Evolutionary conservation across 2,797 vertebrate genomes (phyloP).

Genomic region (Megaceryle alcyon): DNA sequence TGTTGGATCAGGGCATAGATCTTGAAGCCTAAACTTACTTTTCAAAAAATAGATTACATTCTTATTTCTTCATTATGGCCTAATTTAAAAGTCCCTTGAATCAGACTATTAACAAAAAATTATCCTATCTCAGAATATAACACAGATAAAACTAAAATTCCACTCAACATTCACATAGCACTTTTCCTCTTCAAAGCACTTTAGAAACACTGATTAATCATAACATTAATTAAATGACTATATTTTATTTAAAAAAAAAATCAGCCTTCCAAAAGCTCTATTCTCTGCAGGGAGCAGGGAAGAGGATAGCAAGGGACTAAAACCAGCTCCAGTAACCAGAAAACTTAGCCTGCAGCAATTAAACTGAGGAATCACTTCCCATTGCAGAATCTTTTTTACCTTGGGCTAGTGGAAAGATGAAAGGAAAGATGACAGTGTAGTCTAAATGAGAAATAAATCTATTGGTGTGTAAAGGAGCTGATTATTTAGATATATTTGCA

Average conservation of each 20-base stretch:
- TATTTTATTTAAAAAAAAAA: not conserved
- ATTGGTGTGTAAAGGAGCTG: not conserved
- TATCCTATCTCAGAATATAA: conserved; percentile 50
- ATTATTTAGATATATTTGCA: conserved; percentile 7
- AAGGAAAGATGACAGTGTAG: conserved; percentile 33
- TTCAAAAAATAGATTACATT: conserved; percentile 37
- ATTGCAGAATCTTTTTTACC: conserved; percentile 30
- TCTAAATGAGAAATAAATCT: not conserved
- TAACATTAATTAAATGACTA: conserved; percentile 25
- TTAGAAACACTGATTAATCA: conserved; percentile 60
- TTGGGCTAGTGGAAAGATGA: conserved; percentile 10
- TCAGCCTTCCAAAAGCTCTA: not conserved
- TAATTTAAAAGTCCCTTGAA: conserved; percentile 48
- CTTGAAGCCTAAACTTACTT: conserved; percentile 19
- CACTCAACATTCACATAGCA: not conserved
- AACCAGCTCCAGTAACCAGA: conserved; percentile 53
- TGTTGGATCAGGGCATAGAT: conserved; percentile 13
- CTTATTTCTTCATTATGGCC: conserved; percentile 38
- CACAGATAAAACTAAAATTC: conserved; percentile 46
- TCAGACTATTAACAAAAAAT: conserved; percentile 35
- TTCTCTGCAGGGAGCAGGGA: conserved; percentile 41
- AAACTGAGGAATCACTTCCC: conserved; percentile 35
- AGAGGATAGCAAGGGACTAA: conserved; percentile 16
- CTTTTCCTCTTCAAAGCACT: conserved; percentile 56
- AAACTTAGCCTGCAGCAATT: conserved; percentile 48